These are phyloP conservation scores for Monochamus alternatus DNA, from an alignment of 2,888 invertebrate species.

Conservation along the genomic window DNA sequence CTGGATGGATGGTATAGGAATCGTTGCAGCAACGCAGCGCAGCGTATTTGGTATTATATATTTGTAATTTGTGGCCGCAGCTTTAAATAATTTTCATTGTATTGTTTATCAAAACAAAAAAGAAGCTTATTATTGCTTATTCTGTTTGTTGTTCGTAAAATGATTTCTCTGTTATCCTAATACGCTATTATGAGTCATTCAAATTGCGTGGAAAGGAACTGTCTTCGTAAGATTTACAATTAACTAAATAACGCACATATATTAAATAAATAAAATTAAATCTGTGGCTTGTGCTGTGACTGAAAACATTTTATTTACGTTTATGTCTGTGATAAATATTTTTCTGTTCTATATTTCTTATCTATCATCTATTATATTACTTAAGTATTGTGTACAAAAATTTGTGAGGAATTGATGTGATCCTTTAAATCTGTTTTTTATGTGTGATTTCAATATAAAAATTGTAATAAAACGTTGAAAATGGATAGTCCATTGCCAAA, in stretches of 20 bases:
- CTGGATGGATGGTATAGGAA: no score
- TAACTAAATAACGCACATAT: no score
- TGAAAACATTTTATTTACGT: background rate
- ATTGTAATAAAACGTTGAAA: conserved; percentile 27
- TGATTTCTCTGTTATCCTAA: no score
- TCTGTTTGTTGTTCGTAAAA: no score
- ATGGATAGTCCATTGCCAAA: conserved; percentile 63
- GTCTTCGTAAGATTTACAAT: no score
- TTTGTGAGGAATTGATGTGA: background rate
- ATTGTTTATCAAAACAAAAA: no score
- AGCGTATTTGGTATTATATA: no score
- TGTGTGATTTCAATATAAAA: background rate
- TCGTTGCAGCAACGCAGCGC: no score
- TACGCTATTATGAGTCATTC: background rate
- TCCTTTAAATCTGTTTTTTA: background rate
- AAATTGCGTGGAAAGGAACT: background rate
- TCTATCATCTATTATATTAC: background rate
- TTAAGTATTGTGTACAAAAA: background rate
- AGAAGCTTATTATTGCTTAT: no score
- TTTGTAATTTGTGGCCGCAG: no score
- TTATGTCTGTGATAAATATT: no score
- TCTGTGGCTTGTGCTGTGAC: background rate
- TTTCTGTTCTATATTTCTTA: conserved; percentile 1
- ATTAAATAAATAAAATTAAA: background rate
- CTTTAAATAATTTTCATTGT: no score